A percentile compares a stretch with the other conserved stretches of the same genome.
phyloP scores from a whole-genome alignment of 2,113 vertebrate genomes.

The Nerophis ophidion region DNA sequence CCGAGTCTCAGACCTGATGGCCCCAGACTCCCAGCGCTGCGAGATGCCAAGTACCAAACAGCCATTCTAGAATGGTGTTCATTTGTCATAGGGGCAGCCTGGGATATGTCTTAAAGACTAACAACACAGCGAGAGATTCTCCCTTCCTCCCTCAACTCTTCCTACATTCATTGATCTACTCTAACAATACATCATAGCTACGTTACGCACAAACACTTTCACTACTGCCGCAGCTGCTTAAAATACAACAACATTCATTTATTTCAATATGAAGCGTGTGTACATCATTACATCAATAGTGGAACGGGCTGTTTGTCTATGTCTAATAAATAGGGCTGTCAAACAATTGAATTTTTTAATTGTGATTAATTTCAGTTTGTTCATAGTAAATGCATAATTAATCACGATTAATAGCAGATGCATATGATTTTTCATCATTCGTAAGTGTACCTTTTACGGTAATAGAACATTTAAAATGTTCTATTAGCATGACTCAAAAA shows the following conservation, averaged over 20 bases:
- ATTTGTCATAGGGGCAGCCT: conserved; percentile 82
- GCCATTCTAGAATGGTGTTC: conserved; percentile 76
- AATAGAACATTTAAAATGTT: too few species aligned
- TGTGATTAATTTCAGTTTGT: too few species aligned
- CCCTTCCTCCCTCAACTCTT: conserved; percentile 29
- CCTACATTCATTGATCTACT: conserved; percentile 64
- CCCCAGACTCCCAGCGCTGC: conserved; percentile 69
- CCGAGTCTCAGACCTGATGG: conserved; percentile 76
- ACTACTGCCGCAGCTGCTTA: conserved; percentile 36
- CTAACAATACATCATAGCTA: conserved; percentile 61
- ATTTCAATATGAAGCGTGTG: too few species aligned
- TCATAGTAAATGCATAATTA: too few species aligned
- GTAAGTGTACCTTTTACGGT: too few species aligned
- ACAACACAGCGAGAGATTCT: conserved; percentile 47
- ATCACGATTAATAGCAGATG: too few species aligned
- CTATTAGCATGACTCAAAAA: too few species aligned
- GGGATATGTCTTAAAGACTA: conserved; percentile 74
- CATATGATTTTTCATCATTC: too few species aligned
- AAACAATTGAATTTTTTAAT: too few species aligned
- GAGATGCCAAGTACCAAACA: conserved; percentile 81
- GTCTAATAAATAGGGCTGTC: too few species aligned
- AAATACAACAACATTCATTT: conserved; percentile 37
- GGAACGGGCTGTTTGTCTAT: too few species aligned
- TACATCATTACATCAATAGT: too few species aligned
- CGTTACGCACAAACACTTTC: conserved; percentile 37